Conservation (phyloP, 2,888 invertebrate species). For the Apantesis nais region DNA sequence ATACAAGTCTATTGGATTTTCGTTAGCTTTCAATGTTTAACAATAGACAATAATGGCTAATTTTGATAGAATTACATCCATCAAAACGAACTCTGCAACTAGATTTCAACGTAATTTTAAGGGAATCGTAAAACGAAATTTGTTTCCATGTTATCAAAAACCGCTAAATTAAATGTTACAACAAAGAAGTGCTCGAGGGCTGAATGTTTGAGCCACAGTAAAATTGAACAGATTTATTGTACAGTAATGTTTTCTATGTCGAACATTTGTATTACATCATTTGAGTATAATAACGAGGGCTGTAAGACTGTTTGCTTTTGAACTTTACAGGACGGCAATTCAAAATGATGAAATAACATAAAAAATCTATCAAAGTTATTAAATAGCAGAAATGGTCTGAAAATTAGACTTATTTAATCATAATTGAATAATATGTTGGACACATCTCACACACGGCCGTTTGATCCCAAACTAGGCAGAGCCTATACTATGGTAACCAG, state of each 20-base stretch:
- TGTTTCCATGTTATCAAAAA: conserved; percentile 20
- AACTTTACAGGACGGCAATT: background rate
- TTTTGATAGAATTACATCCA: conserved; percentile 13
- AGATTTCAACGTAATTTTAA: conserved; percentile 13
- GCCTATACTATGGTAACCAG: no score
- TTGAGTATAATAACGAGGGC: background rate
- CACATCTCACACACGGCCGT: no score
- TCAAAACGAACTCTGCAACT: conserved; percentile 10
- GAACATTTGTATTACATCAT: background rate
- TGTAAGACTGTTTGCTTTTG: background rate
- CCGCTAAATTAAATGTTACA: conserved; percentile 19
- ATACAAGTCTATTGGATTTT: background rate
- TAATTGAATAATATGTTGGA: no score
- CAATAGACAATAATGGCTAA: conserved; percentile 4
- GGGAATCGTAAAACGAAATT: conserved; percentile 31
- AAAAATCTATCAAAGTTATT: no score
- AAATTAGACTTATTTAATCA: no score
- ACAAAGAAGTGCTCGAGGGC: conserved; percentile 22
- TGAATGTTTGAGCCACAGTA: conserved; percentile 11
- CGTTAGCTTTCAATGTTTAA: conserved; percentile 2
- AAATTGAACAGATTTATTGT: background rate
- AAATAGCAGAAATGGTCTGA: no score
- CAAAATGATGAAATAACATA: no score
- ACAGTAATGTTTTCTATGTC: background rate
- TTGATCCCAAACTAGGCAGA: no score